Percentiles rank a stretch among this genome's conserved stretches.
Conservation (phyloP, 2,888 invertebrate species). For the Melinaea marsaeus region DNA sequence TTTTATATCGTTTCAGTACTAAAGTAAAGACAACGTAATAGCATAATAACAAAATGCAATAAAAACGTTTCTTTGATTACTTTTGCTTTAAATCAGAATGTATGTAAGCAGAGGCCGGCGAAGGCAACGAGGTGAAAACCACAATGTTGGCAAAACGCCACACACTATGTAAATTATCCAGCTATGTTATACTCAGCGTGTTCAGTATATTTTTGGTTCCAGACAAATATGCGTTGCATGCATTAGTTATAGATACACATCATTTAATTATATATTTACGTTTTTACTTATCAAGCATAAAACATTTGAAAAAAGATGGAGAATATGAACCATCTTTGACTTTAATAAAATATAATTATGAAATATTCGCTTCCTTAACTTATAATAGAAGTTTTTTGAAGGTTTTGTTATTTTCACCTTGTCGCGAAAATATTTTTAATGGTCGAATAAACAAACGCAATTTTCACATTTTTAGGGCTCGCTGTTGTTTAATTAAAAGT, state of each 20-base stretch:
- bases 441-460: conserved; percentile 30
- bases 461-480: conserved; percentile 29
- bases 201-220: conserved; percentile 16
- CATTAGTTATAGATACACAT: too few species aligned
- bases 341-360: too few species aligned
- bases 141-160: conserved; percentile 62
- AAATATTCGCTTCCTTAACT: too few species aligned
- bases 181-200: conserved; percentile 29
- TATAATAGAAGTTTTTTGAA: conserved; percentile 13
- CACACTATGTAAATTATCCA: conserved; percentile 50
- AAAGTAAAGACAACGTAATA: neutral
- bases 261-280: too few species aligned
- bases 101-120: conserved; percentile 24
- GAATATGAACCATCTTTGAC: neutral
- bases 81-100: conserved; percentile 20
- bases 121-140: conserved; percentile 44
- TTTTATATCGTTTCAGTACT: too few species aligned
- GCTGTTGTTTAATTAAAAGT: conserved; percentile 30
- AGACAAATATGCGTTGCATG: neutral
- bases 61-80: conserved; percentile 20
- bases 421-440: conserved; percentile 27
- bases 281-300: too few species aligned
- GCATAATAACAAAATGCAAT: conserved; percentile 1
- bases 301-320: neutral
- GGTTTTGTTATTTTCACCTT: conserved; percentile 20